Conservation (phyloP, 1,140 invertebrate species). For the Megathymus violae region DNA sequence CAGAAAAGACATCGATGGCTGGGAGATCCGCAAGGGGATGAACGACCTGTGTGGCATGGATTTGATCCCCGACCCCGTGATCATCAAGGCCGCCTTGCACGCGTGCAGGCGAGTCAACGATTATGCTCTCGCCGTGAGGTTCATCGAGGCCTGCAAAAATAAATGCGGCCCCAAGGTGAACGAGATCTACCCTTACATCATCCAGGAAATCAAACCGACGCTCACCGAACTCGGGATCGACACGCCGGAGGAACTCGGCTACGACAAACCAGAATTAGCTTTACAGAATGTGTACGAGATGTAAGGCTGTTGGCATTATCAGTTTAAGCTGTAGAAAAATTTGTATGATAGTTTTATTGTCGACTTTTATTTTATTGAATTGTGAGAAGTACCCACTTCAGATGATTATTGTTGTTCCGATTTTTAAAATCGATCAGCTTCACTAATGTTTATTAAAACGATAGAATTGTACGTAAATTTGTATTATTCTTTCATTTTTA, state of each 20-base stretch:
- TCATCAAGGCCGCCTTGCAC: constrained; percentile 95
- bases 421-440: constrained; percentile 55
- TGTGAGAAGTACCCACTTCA: constrained; percentile 54
- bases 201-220: constrained; percentile 97
- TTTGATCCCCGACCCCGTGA: constrained; percentile 96
- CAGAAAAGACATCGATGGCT: constrained; percentile 95
- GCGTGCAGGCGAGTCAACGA: constrained; percentile 98
- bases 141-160: constrained; percentile 95
- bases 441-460: constrained; percentile 70
- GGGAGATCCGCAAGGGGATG: constrained; percentile 96
- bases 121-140: constrained; percentile 95
- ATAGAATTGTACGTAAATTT: constrained; percentile 47
- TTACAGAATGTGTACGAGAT: constrained; percentile 89
- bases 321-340: constrained; percentile 68
- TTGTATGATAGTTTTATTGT: constrained; percentile 78
- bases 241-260: constrained; percentile 97
- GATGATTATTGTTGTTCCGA: constrained; percentile 52
- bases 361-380: constrained; percentile 68
- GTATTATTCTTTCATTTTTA: constrained; percentile 58
- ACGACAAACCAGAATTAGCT: constrained; percentile 98
- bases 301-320: constrained; percentile 55
- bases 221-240: constrained; percentile 96
- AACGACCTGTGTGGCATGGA: constrained; percentile 94
- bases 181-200: constrained; percentile 95
- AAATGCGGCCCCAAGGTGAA: constrained; percentile 93